Evolutionary conservation across 2,888 invertebrate genomes (phyloP).

Genomic region (Lasioglossum marginatum): DNA sequence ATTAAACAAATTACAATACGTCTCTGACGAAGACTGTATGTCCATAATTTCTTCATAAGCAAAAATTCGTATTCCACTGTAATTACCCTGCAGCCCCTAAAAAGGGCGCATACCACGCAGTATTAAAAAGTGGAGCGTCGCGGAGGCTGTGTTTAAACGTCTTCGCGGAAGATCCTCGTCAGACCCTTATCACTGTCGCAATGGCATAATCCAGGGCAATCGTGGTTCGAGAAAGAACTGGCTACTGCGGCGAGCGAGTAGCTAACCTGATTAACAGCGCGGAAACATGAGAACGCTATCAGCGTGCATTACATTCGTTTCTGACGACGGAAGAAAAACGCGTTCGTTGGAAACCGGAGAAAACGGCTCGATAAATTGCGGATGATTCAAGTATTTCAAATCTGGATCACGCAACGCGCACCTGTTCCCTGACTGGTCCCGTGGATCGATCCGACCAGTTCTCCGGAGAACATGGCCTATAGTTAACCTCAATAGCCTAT

Average conservation of each 20-base stretch:
- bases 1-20: not conserved
- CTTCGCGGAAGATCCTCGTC: not conserved
- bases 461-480: constrained; percentile 25
- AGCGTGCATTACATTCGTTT: not conserved
- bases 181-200: not conserved
- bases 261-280: constrained; percentile 1
- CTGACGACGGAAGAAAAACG: not conserved
- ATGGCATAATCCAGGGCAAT: not conserved
- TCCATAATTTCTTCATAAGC: not conserved
- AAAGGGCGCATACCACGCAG: not conserved
- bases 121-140: not conserved
- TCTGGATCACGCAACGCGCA: constrained; percentile 16
- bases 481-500: constrained; percentile 28
- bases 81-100: not conserved
- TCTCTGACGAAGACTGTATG: not conserved
- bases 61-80: not conserved
- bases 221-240: not conserved
- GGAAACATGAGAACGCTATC: not conserved
- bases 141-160: not conserved
- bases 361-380: not conserved
- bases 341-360: not conserved
- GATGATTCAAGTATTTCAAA: not conserved
- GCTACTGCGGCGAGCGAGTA: not conserved
- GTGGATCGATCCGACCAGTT: constrained; percentile 60
- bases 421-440: constrained; percentile 37